A percentile compares a stretch with the other conserved stretches of the same genome.
Conservation (phyloP, 2,888 invertebrate genomes). For the Machimus atricapillus region DNA sequence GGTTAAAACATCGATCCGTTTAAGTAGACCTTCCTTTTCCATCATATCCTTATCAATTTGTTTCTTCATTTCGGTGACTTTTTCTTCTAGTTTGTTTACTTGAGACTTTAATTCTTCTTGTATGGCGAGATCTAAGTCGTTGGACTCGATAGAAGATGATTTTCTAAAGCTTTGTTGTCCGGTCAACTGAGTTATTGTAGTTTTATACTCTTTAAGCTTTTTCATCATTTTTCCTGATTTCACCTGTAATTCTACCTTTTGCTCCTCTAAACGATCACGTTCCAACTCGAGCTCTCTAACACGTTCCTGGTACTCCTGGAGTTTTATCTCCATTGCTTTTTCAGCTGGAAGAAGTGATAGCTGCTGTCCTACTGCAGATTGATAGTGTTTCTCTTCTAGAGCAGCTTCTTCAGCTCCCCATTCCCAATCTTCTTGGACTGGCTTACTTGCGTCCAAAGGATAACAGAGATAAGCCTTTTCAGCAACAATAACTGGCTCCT, state of each 20-base stretch:
- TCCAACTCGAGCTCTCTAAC: conserved; percentile 68
- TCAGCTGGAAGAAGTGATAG: conserved; percentile 51
- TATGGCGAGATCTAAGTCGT: conserved; percentile 77
- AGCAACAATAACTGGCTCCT: conserved; percentile 63
- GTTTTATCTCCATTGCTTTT: conserved; percentile 57
- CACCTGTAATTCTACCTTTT: conserved; percentile 70
- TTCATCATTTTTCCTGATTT: conserved; percentile 81
- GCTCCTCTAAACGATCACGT: conserved; percentile 67
- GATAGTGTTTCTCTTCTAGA: conserved; percentile 63
- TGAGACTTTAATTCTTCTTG: conserved; percentile 81
- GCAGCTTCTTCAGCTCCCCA: conserved; percentile 66
- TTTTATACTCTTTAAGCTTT: conserved; percentile 84
- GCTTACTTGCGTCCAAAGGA: conserved; percentile 50
- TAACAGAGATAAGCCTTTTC: conserved; percentile 67
- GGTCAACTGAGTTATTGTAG: conserved; percentile 65
- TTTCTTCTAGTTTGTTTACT: conserved; percentile 71
- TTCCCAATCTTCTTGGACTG: conserved; percentile 67
- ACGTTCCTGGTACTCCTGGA: conserved; percentile 67
- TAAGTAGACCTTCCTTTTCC: conserved; percentile 74
- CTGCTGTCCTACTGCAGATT: conserved; percentile 49
- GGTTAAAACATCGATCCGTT: conserved; percentile 76
- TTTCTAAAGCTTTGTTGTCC: conserved; percentile 51
- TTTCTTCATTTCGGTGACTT: conserved; percentile 67
- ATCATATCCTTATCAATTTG: conserved; percentile 68
- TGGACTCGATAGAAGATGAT: conserved; percentile 64